Base-by-base conservation (phyloP, 2,797 vertebrate genomes). In the Pangasius larnaudii region DNA sequence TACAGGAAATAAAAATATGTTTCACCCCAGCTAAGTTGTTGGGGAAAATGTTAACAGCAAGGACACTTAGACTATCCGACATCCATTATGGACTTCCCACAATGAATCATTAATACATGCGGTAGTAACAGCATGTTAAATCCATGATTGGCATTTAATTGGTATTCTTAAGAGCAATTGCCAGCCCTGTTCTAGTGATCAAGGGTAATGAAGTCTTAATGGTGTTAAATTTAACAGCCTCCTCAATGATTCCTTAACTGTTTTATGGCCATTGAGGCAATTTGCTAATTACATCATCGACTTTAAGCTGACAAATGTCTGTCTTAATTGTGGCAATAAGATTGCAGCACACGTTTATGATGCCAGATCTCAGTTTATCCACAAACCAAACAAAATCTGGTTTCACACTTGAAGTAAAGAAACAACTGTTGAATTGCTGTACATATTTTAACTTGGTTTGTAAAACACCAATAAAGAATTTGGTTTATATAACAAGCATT, bases 121-220 rank as follows among this genome's bases (percentile, higher is more conserved):
- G 59, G 91, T 14, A 30, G 83, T 88, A 58, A 83, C 88, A 85
- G 14, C 58, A 83, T 86, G 58, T 67, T n/a, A 86, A 72, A 86
- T 82, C 16, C 36, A 83, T 36, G 51, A 91, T 85, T 88, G 85
- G 56, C 58, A 86, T 82, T 90, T 87, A 82, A 93, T 91, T 90
- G 92, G 94, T 90, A 79, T 86, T 89, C 83, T 83, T 86, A 87
- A 91, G 89, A 87, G 75, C 90, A 89, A 93, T 91, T 92, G 94
- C 93, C 92, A 56, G 90, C 53, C 69, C 79, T 88, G 89, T 93
- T 94, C 93, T 95, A 95, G 95, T 94, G 92, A 94, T 90, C 89
- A 93, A 92, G 91, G 92, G 94, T 96, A 96, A 97, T 97, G 93
- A 96, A 95, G 92, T 96, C 94, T 93, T 95, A 96, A 96, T 95